These are phyloP conservation scores for Triplophysa tibetana DNA, from an alignment of 2,113 vertebrate genomes.

Conservation along the genomic window DNA sequence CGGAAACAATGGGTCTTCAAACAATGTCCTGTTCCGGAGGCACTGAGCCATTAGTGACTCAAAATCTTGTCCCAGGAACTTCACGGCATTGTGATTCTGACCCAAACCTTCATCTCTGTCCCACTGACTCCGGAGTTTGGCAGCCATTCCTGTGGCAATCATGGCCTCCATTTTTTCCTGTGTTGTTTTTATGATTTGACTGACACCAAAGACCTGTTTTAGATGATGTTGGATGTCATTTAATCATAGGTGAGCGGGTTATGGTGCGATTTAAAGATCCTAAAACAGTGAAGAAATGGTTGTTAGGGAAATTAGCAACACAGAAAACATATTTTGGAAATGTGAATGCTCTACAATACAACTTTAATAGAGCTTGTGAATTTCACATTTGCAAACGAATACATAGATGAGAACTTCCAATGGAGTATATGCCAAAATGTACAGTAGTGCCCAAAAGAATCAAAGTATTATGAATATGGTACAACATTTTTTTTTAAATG, in stretches of 20 bases:
- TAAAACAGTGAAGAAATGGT: neutral
- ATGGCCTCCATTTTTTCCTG: slow-evolving; percentile 63
- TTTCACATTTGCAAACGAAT: too few relatives aligned
- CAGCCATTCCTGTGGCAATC: slow-evolving; percentile 83
- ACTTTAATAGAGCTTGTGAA: too few relatives aligned
- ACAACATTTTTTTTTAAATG: too few relatives aligned
- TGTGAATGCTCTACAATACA: too few relatives aligned
- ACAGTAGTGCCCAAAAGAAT: too few relatives aligned
- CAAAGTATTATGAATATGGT: too few relatives aligned
- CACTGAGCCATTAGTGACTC: slow-evolving; percentile 67
- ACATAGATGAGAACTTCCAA: too few relatives aligned
- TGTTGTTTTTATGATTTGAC: neutral
- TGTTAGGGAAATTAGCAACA: neutral
- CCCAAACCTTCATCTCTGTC: slow-evolving; percentile 83
- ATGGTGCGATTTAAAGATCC: neutral
- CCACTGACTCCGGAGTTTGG: slow-evolving; percentile 80
- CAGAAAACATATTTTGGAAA: too few relatives aligned
- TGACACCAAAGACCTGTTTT: neutral
- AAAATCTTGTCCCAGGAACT: slow-evolving; percentile 85
- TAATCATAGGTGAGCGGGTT: neutral
- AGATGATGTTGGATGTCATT: neutral
- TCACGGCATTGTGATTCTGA: slow-evolving; percentile 82
- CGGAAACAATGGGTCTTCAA: slow-evolving; percentile 79
- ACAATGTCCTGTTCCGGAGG: slow-evolving; percentile 70
- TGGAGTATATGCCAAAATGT: too few relatives aligned